Evolutionary conservation across 23 tunicate genomes (phyloP).

Genomic region (Corella eumyota): DNA sequence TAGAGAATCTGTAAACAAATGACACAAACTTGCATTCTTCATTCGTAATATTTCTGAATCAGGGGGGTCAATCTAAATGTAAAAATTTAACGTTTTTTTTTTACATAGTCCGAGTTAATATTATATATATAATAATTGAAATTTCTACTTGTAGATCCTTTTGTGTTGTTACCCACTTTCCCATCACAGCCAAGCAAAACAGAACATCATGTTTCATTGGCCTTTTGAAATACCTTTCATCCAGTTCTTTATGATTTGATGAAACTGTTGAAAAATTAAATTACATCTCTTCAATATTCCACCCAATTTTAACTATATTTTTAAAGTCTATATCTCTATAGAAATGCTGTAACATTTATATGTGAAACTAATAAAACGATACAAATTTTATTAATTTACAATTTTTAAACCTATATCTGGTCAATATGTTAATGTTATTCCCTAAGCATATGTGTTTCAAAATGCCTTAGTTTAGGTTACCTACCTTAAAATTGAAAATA

Average conservation of each 20-base stretch:
- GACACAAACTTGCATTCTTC: constrained; percentile 54
- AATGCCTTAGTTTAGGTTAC: no score
- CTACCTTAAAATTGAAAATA: no score
- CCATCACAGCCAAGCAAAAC: constrained; percentile 51
- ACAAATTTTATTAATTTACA: no score
- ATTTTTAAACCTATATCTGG: no score
- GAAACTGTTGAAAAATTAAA: constrained; percentile 10
- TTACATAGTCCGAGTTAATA: no score
- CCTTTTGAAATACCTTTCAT: constrained; percentile 51
- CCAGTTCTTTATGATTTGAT: constrained; percentile 18
- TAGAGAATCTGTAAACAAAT: constrained; percentile 62
- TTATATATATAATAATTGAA: neutral
- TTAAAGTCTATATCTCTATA: no score
- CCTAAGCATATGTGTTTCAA: no score
- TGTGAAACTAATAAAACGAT: no score
- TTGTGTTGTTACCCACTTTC: constrained; percentile 80
- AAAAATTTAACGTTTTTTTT: neutral
- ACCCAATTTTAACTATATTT: no score
- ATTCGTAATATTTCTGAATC: constrained; percentile 69
- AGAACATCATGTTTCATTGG: constrained; percentile 92
- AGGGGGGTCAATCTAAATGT: constrained; percentile 71
- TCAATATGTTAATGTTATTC: no score
- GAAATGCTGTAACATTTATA: no score
- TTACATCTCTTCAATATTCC: no score
- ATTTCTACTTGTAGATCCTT: constrained; percentile 42